Evolutionary conservation across 2,113 vertebrate species (phyloP).

Genomic region (Sinocyclocheilus anophthalmus): DNA sequence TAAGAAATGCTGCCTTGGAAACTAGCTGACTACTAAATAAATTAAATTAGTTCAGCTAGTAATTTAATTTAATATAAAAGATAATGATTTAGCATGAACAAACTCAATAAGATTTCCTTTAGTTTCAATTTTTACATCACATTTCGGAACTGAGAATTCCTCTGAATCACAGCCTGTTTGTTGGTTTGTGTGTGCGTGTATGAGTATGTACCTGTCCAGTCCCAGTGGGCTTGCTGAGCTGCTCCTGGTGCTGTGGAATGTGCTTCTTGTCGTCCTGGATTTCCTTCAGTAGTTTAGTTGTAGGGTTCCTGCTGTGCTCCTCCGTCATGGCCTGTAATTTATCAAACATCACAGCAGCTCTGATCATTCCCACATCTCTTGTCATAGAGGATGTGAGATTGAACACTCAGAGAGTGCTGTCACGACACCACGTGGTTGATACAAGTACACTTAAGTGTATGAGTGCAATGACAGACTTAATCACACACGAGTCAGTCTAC

Average conservation of each 20-base stretch:
- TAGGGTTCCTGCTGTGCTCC: conserved; percentile 78
- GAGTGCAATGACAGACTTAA: background rate
- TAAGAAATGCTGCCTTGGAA: too few species aligned
- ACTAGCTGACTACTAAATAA: too few species aligned
- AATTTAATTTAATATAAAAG: too few species aligned
- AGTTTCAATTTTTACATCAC: background rate
- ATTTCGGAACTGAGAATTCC: background rate
- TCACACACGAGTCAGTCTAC: background rate
- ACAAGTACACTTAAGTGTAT: background rate
- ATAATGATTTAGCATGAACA: too few species aligned
- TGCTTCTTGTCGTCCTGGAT: conserved; percentile 84
- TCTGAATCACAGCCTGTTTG: background rate
- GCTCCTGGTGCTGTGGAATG: conserved; percentile 80
- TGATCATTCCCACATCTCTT: background rate
- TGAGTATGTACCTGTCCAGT: conserved; percentile 79
- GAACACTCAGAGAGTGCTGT: background rate
- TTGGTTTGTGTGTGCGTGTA: background rate
- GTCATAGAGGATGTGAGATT: conserved; percentile 11
- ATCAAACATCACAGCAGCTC: background rate
- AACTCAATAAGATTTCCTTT: too few species aligned
- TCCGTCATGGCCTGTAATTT: conserved; percentile 80
- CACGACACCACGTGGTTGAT: background rate
- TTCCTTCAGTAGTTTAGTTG: conserved; percentile 88
- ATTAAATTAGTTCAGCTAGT: too few species aligned
- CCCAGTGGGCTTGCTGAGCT: conserved; percentile 85